A percentile compares a stretch with the other conserved stretches of the same genome.
Evolutionary conservation across 2,888 invertebrate genomes (phyloP).

Genomic region (Iselma pallidipennis): DNA sequence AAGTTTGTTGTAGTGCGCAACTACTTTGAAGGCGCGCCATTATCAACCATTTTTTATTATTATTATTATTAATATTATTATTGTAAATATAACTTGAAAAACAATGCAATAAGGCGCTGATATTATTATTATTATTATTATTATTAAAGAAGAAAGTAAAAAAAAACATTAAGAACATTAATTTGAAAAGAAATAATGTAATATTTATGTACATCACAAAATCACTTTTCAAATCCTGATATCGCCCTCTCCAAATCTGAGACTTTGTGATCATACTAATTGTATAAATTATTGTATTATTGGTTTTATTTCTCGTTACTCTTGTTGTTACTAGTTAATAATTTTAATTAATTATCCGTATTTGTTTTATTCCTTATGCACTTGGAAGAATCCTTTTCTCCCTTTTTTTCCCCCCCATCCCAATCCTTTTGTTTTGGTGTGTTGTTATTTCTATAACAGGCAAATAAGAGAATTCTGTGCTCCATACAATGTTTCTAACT

Average conservation of each 20-base stretch:
- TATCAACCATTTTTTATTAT: constrained; percentile 16
- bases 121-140: constrained; percentile 15
- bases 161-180: constrained; percentile 16
- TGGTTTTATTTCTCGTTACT: constrained; percentile 45
- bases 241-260: constrained; percentile 20
- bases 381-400: constrained; percentile 12
- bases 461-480: constrained; percentile 8
- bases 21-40: constrained; percentile 11
- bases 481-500: constrained; percentile 46
- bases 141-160: constrained; percentile 13
- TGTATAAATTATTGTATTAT: constrained; percentile 47
- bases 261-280: constrained; percentile 42
- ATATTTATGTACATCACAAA: constrained; percentile 30
- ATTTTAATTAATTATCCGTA: constrained; percentile 34
- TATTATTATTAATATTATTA: background rate
- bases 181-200: constrained; percentile 6
- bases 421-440: constrained; percentile 2
- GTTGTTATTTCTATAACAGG: constrained; percentile 12
- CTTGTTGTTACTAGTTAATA: constrained; percentile 48
- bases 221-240: constrained; percentile 13
- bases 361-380: constrained; percentile 29
- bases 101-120: constrained; percentile 29
- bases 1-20: constrained; percentile 25
- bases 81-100: constrained; percentile 27
- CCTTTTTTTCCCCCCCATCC: constrained; percentile 8